A percentile compares a stretch with the other conserved stretches of the same genome.
Conservation (phyloP, 2,797 vertebrate species). For the Champsocephalus esox region DNA sequence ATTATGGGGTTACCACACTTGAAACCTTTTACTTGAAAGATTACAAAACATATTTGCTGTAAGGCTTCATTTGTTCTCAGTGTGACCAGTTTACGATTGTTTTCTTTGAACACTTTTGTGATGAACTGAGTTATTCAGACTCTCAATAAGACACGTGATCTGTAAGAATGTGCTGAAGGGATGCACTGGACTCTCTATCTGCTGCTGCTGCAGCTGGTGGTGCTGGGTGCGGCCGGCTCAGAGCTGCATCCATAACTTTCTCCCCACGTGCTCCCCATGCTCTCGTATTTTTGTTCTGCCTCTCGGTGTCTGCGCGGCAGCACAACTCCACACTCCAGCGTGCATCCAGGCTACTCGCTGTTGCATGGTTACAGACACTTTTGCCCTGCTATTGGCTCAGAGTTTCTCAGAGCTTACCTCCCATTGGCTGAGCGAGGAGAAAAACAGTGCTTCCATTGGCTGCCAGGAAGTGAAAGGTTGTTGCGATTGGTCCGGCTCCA, state of each 20-base stretch:
- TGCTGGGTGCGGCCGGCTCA: slow-evolving; percentile 74
- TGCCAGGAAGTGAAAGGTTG: slow-evolving; percentile 14
- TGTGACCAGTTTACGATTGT: neutral
- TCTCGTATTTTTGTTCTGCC: slow-evolving; percentile 72
- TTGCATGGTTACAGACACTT: slow-evolving; percentile 87
- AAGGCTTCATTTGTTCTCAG: neutral
- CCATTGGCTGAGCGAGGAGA: slow-evolving; percentile 69
- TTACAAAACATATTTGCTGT: neutral
- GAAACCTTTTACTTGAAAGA: neutral
- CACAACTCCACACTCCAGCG: slow-evolving; percentile 56
- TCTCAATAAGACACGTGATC: neutral
- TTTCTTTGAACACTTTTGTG: neutral
- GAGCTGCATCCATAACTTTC: slow-evolving; percentile 79
- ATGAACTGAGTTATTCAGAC: neutral
- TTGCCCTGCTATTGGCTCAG: slow-evolving; percentile 73
- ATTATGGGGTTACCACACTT: slow-evolving; percentile 11
- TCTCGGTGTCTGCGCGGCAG: slow-evolving; percentile 61
- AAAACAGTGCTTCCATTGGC: slow-evolving; percentile 73
- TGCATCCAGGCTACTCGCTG: slow-evolving; percentile 72
- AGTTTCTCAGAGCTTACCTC: slow-evolving; percentile 32
- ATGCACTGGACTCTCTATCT: slow-evolving; percentile 20
- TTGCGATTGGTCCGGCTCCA: slow-evolving; percentile 73
- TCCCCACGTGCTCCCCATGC: slow-evolving; percentile 84
- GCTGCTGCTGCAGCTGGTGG: slow-evolving; percentile 21
- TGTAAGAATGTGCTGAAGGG: slow-evolving; percentile 7